phyloP scores from a whole-genome alignment of 2,797 vertebrate species.

The Harpagifer antarcticus region DNA sequence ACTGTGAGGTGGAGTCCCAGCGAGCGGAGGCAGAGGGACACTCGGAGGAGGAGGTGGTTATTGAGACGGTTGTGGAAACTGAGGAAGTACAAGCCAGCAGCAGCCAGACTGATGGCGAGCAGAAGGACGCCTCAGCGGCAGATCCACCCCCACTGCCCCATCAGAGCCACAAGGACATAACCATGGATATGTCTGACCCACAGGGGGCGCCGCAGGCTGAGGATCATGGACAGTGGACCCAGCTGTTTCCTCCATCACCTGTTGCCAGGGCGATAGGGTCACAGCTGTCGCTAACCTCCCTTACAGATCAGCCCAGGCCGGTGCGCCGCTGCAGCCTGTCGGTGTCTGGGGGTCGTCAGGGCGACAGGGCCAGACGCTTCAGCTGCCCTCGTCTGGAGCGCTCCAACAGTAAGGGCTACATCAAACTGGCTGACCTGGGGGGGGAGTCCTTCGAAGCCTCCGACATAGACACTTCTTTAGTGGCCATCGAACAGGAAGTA shows the following conservation, averaged over 20 bases:
- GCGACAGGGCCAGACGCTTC: conserved; percentile 83
- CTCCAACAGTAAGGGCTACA: conserved; percentile 95
- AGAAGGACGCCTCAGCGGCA: conserved; percentile 45
- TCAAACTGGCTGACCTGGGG: conserved; percentile 88
- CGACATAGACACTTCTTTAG: conserved; percentile 77
- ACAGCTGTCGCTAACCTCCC: conserved; percentile 81
- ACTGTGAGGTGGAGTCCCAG: conserved; percentile 83
- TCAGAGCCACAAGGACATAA: conserved; percentile 53
- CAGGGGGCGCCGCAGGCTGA: conserved; percentile 34
- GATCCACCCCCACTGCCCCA: conserved; percentile 37
- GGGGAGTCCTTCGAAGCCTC: conserved; percentile 91
- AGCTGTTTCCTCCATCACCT: conserved; percentile 79
- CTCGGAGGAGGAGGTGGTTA: conserved; percentile 55
- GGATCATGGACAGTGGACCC: conserved; percentile 56
- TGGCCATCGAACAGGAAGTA: conserved; percentile 71
- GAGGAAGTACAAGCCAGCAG: conserved; percentile 50
- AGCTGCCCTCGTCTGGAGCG: conserved; percentile 90
- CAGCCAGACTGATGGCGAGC: conserved; percentile 49
- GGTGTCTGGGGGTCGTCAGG: conserved; percentile 69
- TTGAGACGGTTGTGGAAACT: conserved; percentile 58
- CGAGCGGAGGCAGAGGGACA: conserved; percentile 46
- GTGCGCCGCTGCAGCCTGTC: conserved; percentile 75
- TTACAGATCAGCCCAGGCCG: conserved; percentile 82
- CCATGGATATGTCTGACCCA: conserved; percentile 35
- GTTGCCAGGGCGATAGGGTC: conserved; percentile 78